These are phyloP conservation scores for Trachops cirrhosus DNA, from an alignment of 2,797 vertebrate species.

Conservation along the genomic window DNA sequence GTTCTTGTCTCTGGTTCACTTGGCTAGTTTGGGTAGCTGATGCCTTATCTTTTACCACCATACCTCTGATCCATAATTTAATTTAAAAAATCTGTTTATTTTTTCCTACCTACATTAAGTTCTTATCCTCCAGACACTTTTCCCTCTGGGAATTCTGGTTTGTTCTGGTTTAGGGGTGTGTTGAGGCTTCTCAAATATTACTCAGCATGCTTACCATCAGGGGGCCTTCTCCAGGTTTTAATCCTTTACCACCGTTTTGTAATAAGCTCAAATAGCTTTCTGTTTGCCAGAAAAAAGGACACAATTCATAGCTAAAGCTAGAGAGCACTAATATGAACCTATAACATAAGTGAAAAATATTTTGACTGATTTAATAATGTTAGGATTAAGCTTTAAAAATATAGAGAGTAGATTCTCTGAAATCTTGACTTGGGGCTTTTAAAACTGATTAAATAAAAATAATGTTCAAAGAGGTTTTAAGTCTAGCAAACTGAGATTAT, in stretches of 20 bases:
- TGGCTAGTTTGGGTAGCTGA: neutral
- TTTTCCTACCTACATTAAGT: neutral
- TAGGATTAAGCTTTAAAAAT: neutral
- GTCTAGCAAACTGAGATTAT: neutral
- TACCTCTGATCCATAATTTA: neutral
- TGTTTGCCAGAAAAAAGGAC: neutral
- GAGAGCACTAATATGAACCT: neutral
- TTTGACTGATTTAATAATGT: neutral
- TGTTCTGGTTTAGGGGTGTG: neutral
- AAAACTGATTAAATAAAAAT: neutral
- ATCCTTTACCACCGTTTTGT: neutral
- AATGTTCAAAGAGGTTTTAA: neutral
- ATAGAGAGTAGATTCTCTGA: neutral
- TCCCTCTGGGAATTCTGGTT: neutral
- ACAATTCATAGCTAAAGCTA: neutral
- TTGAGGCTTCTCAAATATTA: neutral
- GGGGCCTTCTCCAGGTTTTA: neutral
- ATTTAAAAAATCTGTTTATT: neutral
- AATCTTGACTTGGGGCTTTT: neutral
- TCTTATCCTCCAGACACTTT: neutral
- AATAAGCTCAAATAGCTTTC: neutral
- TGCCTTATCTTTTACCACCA: neutral
- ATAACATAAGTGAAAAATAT: neutral
- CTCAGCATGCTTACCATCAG: neutral
- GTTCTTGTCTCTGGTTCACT: neutral